Base-by-base conservation (phyloP, 2,113 vertebrate species). In the Steatornis caripensis region DNA sequence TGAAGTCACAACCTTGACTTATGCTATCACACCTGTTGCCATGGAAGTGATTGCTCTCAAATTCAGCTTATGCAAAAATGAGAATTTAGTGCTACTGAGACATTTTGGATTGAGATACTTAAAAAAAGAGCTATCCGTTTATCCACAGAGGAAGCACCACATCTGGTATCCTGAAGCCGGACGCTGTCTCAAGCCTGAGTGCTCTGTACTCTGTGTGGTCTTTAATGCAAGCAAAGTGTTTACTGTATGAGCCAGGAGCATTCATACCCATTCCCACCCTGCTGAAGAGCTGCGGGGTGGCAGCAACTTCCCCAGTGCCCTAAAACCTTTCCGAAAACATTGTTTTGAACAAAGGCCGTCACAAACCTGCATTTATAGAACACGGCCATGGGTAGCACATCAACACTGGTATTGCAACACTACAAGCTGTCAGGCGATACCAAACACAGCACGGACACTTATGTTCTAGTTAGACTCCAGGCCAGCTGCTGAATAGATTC, bases 381-480 rank as follows among this genome's bases (percentile, higher is more conserved):
- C 36, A 4, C 1, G 12, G 21, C 8, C 46, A 8, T 10, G 32
- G 41, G 55, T 16, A 16, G 32, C 72, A 34, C 49, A 18, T 37
- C 62, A 32, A 2, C 29, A 6, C 34, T 4, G 43, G 11, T 1
- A 8, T 2, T 11, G 43, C 30, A 60, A 10, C 0, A 1, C 19
- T 14, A 2, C 5, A 6, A 24, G 5, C 27, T 39, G 2, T 12
- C 18, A 11, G 49, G 34, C 11, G 61, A 41, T 36, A 29, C 24
- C 65, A 36, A 58, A 30, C 11, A 3, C 0, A 61, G 30, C 34
- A 49, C 22, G 7, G 5, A 9, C 29, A 18, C 20, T 11, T 30
- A 8, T 3, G 12, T 15, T 53, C 20, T 26, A 10, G 22, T 29
- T 27, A 16, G 9, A 37, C 17, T 9, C 37, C 32, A 51, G 41